Evolutionary conservation across 37 sponge, comb jelly and placozoan genomes (phyloP).

Genomic region (Chondrilla cf. caribensis): DNA sequence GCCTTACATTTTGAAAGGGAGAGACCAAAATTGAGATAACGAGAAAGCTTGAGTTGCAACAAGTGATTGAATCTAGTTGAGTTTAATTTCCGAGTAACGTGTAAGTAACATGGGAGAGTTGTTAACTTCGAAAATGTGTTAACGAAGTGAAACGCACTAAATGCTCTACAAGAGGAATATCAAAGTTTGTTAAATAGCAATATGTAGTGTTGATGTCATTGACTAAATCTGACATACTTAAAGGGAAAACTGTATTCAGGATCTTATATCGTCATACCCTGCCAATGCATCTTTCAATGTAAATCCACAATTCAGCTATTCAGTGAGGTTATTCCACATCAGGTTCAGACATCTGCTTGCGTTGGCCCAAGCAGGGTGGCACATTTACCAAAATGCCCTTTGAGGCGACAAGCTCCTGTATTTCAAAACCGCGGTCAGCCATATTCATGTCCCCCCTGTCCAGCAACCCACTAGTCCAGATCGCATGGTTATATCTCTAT

Average conservation of each 20-base stretch:
- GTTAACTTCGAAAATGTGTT: too few species aligned
- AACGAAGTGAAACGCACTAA: too few species aligned
- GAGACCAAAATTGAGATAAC: too few species aligned
- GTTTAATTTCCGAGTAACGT: too few species aligned
- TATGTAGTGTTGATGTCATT: slow-evolving; percentile 25
- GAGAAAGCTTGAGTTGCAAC: too few species aligned
- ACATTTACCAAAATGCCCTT: slow-evolving; percentile 26
- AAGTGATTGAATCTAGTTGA: too few species aligned
- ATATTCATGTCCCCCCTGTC: slow-evolving; percentile 32
- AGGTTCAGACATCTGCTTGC: slow-evolving; percentile 26
- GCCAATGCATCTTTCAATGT: slow-evolving; percentile 32
- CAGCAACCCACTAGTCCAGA: slow-evolving; percentile 39
- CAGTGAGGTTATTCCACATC: slow-evolving; percentile 10
- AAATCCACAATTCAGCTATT: slow-evolving; percentile 36
- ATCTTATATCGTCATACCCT: slow-evolving; percentile 9
- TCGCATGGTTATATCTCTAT: slow-evolving; percentile 24
- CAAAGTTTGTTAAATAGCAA: slow-evolving; percentile 24
- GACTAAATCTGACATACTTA: slow-evolving; percentile 21
- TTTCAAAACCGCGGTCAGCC: slow-evolving; percentile 44
- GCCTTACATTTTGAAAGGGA: too few species aligned
- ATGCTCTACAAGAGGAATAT: slow-evolving; percentile 17
- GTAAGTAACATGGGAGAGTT: too few species aligned
- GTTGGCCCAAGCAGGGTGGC: slow-evolving; percentile 11
- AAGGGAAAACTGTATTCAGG: slow-evolving; percentile 19
- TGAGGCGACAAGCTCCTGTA: slow-evolving; percentile 21